A percentile compares a stretch with the other conserved stretches of the same genome.
Evolutionary conservation across 1,140 invertebrate genomes (phyloP).

Genomic region (Pygmarrhopalites habei): DNA sequence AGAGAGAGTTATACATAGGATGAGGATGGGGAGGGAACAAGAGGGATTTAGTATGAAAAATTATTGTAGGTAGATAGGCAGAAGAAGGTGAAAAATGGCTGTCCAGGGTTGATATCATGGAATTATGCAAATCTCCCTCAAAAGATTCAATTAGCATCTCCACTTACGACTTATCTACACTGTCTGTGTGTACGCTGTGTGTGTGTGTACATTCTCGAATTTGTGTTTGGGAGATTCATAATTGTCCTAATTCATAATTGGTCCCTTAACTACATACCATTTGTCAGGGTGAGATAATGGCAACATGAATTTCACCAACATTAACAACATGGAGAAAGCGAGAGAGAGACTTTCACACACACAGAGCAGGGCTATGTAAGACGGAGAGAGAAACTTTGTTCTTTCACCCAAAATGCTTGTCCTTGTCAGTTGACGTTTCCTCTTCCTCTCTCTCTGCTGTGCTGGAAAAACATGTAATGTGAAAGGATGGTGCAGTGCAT

Average conservation of each 20-base stretch:
- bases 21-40: neutral
- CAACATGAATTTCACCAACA: too few relatives aligned
- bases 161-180: neutral
- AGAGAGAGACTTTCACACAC: too few relatives aligned
- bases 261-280: neutral
- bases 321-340: too few relatives aligned
- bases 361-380: too few relatives aligned
- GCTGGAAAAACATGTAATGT: neutral
- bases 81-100: neutral
- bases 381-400: too few relatives aligned
- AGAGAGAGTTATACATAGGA: too few relatives aligned
- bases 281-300: neutral
- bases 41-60: neutral
- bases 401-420: neutral
- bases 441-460: neutral
- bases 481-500: neutral
- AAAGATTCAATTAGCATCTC: constrained; percentile 5
- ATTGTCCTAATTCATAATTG: constrained; percentile 1
- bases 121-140: constrained; percentile 10
- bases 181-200: neutral
- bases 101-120: neutral
- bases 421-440: too few relatives aligned
- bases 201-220: neutral
- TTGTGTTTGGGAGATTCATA: neutral
- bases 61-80: neutral